Evolutionary conservation across 2,888 invertebrate genomes (phyloP).

Genomic region (Oeneis ivallda): DNA sequence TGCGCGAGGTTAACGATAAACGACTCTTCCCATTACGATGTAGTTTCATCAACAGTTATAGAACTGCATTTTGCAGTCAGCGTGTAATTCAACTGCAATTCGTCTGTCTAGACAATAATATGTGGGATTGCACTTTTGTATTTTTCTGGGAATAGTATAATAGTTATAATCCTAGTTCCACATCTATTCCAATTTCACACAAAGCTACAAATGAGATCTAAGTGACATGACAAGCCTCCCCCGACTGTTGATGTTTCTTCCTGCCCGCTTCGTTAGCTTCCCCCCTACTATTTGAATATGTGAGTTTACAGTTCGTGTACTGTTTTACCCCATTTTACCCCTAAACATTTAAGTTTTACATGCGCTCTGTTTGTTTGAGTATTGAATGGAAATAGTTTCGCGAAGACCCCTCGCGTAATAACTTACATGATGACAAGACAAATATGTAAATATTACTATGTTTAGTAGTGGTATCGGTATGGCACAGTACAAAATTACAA

Average conservation of each 20-base stretch:
- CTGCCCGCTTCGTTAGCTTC: slow-evolving; percentile 70
- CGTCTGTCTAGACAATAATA: too few species aligned
- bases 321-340: slow-evolving; percentile 59
- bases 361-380: slow-evolving; percentile 49
- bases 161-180: too few species aligned
- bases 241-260: slow-evolving; percentile 61
- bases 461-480: not conserved
- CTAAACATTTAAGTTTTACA: slow-evolving; percentile 68
- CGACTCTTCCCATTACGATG: too few species aligned
- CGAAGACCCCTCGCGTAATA: slow-evolving; percentile 32
- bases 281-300: slow-evolving; percentile 80
- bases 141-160: not conserved
- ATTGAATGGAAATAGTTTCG: slow-evolving; percentile 54
- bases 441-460: slow-evolving; percentile 16
- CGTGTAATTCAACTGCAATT: too few species aligned
- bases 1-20: too few species aligned
- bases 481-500: not conserved
- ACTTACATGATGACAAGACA: slow-evolving; percentile 28
- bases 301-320: slow-evolving; percentile 68
- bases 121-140: not conserved
- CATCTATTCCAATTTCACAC: slow-evolving; percentile 18
- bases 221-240: slow-evolving; percentile 26
- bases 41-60: too few species aligned
- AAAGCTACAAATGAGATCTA: slow-evolving; percentile 21
- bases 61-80: too few species aligned